These are phyloP conservation scores for Lipotes vexillifer DNA, from an alignment of 2,113 vertebrate genomes.

Conservation along the genomic window DNA sequence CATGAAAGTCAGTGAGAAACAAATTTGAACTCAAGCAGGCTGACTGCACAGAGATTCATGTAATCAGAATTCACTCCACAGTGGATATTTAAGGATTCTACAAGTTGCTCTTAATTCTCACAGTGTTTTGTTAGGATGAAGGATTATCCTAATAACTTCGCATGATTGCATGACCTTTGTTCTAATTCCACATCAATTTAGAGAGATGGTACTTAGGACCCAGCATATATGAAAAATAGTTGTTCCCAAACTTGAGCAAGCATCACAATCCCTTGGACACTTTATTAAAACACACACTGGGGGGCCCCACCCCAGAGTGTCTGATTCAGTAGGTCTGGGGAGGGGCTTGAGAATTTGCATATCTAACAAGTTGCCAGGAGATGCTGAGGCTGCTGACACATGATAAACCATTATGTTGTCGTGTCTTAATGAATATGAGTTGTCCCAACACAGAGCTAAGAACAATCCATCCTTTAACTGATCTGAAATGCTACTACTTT, in stretches of 20 bases:
- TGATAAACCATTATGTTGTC: not conserved
- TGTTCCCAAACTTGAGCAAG: not conserved
- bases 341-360: not conserved
- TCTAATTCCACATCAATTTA: not conserved
- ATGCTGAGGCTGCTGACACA: not conserved
- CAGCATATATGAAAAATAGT: not conserved
- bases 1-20: not conserved
- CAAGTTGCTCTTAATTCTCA: not conserved
- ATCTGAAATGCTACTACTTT: not conserved
- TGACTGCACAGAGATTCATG: not conserved
- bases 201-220: not conserved
- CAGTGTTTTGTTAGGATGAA: not conserved
- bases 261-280: fast-evolving
- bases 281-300: not conserved
- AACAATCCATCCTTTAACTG: not conserved
- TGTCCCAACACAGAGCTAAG: not conserved
- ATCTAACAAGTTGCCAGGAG: not conserved
- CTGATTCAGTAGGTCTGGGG: not conserved
- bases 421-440: not conserved
- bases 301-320: not conserved
- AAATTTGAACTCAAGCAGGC: not conserved
- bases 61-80: not conserved
- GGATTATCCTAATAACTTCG: not conserved
- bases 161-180: not conserved
- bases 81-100: not conserved